Evolutionary conservation across 2,113 vertebrate genomes (phyloP).

Genomic region (Morphnarchus princeps): DNA sequence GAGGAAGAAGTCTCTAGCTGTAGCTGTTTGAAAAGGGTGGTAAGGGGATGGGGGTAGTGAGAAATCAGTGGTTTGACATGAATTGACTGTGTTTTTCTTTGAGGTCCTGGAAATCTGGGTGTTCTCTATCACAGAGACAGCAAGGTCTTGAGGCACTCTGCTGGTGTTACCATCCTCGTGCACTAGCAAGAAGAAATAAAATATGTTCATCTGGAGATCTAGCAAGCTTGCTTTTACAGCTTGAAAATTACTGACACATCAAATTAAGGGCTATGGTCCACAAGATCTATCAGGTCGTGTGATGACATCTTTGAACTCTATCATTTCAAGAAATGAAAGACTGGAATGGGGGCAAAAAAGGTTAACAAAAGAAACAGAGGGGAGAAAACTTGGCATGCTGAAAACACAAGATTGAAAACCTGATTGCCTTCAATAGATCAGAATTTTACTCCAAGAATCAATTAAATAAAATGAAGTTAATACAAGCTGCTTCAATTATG

Average conservation of each 20-base stretch:
- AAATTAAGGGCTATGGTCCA: neutral
- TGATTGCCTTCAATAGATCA: neutral
- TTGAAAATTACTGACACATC: neutral
- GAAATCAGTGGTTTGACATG: neutral
- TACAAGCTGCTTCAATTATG: neutral
- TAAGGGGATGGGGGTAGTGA: neutral
- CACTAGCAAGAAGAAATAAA: neutral
- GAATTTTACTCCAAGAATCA: neutral
- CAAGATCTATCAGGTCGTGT: neutral
- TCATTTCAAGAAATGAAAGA: slow-evolving; percentile 1
- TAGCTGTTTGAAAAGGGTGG: neutral
- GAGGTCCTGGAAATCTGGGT: neutral
- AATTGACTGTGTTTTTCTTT: neutral
- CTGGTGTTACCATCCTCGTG: neutral
- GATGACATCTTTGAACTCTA: neutral
- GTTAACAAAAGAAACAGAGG: neutral
- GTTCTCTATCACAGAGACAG: neutral
- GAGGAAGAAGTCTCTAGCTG: neutral
- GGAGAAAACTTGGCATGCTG: neutral
- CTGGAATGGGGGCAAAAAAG: neutral
- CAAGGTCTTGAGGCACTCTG: neutral
- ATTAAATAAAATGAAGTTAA: neutral
- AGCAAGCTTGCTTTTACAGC: neutral
- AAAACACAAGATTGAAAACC: neutral
- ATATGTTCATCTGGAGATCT: neutral